Conservation (phyloP, 2,797 vertebrate genomes). For the Chelon auratus region DNA sequence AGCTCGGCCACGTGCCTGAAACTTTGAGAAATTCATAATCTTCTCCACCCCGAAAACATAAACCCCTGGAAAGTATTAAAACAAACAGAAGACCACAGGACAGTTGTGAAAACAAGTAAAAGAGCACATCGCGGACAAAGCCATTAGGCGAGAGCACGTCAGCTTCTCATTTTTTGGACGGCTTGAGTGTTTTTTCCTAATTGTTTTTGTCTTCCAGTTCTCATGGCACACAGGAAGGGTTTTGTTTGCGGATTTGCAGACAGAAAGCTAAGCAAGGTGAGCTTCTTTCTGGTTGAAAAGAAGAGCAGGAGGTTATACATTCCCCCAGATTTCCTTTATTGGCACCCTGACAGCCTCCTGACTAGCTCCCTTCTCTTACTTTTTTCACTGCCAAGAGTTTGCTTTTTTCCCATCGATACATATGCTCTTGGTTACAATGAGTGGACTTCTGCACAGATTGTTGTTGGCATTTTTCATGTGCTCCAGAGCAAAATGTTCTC, state of each 20-base stretch:
- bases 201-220: constrained; percentile 22
- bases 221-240: constrained; percentile 13
- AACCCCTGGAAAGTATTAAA: constrained; percentile 73
- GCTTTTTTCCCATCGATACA: constrained; percentile 35
- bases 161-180: constrained; percentile 20
- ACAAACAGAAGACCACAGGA: constrained; percentile 68
- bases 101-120: constrained; percentile 70
- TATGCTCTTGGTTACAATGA: constrained; percentile 66
- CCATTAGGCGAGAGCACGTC: constrained; percentile 46
- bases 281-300: constrained; percentile 34
- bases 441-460: constrained; percentile 53
- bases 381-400: constrained; percentile 10
- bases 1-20: constrained; percentile 38
- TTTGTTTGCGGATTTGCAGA: constrained; percentile 46
- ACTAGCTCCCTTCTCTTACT: constrained; percentile 17
- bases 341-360: constrained; percentile 23
- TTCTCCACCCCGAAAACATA: constrained; percentile 59
- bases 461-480: constrained; percentile 58
- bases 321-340: constrained; percentile 10
- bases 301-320: constrained; percentile 17
- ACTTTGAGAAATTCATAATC: constrained; percentile 60
- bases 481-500: constrained; percentile 53
- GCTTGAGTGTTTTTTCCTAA: constrained; percentile 17
- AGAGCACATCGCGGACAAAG: constrained; percentile 56
- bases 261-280: constrained; percentile 49